A percentile compares a stretch with the other conserved stretches of the same genome.
Conservation (phyloP, 37 sponge, comb jelly and placozoan genomes). For the Beroe forskalii region DNA sequence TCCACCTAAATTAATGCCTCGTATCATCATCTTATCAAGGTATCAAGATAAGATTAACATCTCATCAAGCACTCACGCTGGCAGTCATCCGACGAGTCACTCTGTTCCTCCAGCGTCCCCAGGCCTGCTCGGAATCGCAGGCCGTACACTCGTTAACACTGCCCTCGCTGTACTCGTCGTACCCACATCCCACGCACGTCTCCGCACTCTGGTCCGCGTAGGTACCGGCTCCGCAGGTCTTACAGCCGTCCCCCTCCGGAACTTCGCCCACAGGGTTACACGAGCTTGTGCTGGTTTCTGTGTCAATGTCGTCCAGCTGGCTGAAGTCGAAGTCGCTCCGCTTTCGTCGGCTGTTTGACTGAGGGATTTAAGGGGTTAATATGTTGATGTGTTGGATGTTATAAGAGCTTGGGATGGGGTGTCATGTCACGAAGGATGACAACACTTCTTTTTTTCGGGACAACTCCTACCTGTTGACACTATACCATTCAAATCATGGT, state of each 20-base stretch:
- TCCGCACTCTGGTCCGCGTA: conserved; percentile 1
- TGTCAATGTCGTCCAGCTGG: neutral
- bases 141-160: conserved; percentile 22
- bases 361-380: too few species aligned
- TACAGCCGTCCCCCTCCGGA: neutral
- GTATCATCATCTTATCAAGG: neutral
- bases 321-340: neutral
- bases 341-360: neutral
- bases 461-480: too few species aligned
- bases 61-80: neutral
- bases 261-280: neutral
- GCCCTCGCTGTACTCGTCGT: neutral
- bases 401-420: too few species aligned
- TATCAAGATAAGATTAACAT: neutral
- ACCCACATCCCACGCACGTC: neutral
- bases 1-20: too few species aligned
- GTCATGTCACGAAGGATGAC: too few species aligned
- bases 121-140: neutral
- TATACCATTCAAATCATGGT: too few species aligned
- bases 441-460: too few species aligned
- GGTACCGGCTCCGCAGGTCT: conserved; percentile 9
- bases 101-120: neutral
- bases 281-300: neutral
- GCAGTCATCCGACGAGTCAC: neutral
- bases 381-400: too few species aligned